Evolutionary conservation across 2,797 vertebrate species (phyloP).

Genomic region (Sphenopsis melanotis): DNA sequence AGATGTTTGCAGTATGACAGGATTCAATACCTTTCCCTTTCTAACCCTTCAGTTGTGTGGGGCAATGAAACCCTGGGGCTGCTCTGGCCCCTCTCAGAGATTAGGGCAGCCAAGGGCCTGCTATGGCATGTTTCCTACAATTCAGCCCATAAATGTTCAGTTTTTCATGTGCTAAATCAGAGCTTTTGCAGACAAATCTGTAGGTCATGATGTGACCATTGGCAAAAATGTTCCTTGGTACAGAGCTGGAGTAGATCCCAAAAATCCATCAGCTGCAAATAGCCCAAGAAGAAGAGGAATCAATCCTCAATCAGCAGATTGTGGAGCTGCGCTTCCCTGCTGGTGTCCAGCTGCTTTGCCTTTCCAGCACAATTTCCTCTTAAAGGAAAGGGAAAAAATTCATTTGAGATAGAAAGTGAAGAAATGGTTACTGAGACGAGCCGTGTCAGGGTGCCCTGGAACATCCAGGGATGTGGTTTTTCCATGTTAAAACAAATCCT

Average conservation of each 20-base stretch:
- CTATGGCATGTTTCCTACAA: not conserved
- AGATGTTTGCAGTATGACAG: not conserved
- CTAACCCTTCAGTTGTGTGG: not conserved
- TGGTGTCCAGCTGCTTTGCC: not conserved
- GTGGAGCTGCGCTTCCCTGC: not conserved
- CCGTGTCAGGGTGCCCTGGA: not conserved
- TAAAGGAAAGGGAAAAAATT: not conserved
- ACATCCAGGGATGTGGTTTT: not conserved
- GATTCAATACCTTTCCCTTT: conserved; percentile 24
- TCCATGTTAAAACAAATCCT: not conserved
- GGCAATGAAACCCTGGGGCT: not conserved
- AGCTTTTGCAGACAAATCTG: not conserved
- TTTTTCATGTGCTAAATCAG: not conserved
- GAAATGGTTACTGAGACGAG: not conserved
- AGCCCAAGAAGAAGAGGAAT: not conserved
- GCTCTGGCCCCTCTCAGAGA: not conserved
- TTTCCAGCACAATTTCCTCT: not conserved
- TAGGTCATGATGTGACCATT: not conserved
- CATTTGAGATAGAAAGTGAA: not conserved
- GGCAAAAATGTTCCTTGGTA: not conserved
- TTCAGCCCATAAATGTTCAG: not conserved
- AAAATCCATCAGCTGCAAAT: not conserved
- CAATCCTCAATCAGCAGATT: not conserved
- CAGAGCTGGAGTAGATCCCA: not conserved
- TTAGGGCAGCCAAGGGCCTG: not conserved